Base-by-base conservation (phyloP, 1,140 invertebrate species). In the Aphaenogaster floridana region DNA sequence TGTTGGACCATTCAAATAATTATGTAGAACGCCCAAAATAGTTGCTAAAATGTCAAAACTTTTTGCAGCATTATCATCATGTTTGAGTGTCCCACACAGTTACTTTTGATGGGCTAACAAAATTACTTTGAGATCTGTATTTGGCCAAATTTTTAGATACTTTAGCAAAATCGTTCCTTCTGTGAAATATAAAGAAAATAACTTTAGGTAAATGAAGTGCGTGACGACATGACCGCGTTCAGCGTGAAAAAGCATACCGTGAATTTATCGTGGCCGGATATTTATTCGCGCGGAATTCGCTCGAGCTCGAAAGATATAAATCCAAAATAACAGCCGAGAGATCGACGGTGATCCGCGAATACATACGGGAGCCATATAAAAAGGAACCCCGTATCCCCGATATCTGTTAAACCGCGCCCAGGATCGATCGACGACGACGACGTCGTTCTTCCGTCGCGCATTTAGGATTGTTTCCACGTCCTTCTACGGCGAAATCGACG, bases 391-490 rank as follows among this genome's bases (percentile, higher is more conserved):
- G 9, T 39, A 64, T 64, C 28, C 59, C 28, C 59, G 63, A 66
- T 57, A 81, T 63, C 57, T 21, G 34, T 63, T 76, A 57, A 57
- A 28, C 11, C 48, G 13, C 34, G 11, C 36, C 54, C 7, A 15
- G 28, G 36, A 71, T 85, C 48, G 59, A 78, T 86, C 72, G 59
- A 52, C 59, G 42, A 42, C 28, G 36, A 28, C 36, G 59, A 7
- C 45, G 34, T 61, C 50, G 42, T 52, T 42, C 64, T 68, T 81
- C 8, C 48, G 21, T 57, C 50, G 61, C 28, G 6, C 48, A 68
- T 68, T 69, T 54, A 81, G 78, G 36, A 71, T 71, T 81, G 78
- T 81, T 81, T 42, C 64, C 28, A 78, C 57, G 28, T 63, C 21
- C 21, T 15, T 34, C 28, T 45, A 7, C 63, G n/a, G 39, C 36